Conservation (phyloP, 2,113 vertebrate species). For the Gorsachius goisagi region DNA sequence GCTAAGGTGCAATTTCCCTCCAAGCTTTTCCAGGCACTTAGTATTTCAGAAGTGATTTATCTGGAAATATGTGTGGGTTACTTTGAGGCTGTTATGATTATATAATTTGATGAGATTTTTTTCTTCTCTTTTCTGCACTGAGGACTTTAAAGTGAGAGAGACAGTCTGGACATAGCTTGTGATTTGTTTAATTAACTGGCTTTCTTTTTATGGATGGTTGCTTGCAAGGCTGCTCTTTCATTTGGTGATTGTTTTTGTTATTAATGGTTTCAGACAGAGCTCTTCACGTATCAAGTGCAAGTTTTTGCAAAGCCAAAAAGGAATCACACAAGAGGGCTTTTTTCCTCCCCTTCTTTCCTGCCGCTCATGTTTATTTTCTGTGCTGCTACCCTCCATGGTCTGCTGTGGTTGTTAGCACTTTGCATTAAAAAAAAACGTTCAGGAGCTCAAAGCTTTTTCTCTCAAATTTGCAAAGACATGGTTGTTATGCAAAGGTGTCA, state of each 20-base stretch:
- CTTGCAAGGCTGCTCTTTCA: conserved; percentile 61
- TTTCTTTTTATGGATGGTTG: conserved; percentile 67
- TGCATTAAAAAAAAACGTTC: conserved; percentile 9
- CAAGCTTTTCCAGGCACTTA: conserved; percentile 33
- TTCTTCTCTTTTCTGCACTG: conserved; percentile 45
- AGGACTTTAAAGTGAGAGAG: conserved; percentile 62
- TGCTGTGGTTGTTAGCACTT: conserved; percentile 46
- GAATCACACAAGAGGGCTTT: conserved; percentile 11
- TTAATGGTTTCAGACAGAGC: conserved; percentile 60
- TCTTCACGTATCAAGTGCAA: conserved; percentile 52
- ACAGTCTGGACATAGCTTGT: conserved; percentile 54
- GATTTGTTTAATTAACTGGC: conserved; percentile 62
- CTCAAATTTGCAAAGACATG: conserved; percentile 34
- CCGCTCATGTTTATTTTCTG: conserved; percentile 44
- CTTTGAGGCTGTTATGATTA: conserved; percentile 69
- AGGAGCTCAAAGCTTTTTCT: conserved; percentile 47
- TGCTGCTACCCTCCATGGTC: conserved; percentile 8
- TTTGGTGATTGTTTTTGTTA: conserved; percentile 68
- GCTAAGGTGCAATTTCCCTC: conserved; percentile 32
- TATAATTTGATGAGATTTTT: conserved; percentile 63
- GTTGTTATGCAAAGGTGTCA: neutral
- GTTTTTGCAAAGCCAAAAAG: conserved; percentile 54
- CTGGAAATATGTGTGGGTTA: conserved; percentile 61
- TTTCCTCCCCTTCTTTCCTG: neutral
- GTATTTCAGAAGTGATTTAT: conserved; percentile 65